Evolutionary conservation across 2,113 vertebrate species (phyloP).

Genomic region (Microcebus tavaratra): DNA sequence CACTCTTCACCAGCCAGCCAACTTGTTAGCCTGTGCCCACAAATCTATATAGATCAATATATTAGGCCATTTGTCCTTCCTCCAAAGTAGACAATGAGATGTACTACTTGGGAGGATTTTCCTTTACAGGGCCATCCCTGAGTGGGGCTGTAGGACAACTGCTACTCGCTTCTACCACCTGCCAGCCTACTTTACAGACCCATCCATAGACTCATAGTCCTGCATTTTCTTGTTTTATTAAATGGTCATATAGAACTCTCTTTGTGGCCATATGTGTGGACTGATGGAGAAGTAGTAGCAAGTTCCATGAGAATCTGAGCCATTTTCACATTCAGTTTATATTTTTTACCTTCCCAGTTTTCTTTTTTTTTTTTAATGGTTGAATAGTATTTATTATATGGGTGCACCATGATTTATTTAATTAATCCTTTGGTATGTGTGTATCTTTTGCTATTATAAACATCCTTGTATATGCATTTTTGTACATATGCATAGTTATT

Average conservation of each 20-base stretch:
- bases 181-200: neutral
- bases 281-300: neutral
- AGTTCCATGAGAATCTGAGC: neutral
- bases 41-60: neutral
- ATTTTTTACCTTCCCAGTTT: neutral
- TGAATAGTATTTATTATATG: neutral
- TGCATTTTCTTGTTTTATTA: neutral
- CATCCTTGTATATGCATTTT: neutral
- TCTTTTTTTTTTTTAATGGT: neutral
- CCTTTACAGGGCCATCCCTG: neutral
- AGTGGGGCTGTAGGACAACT: neutral
- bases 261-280: neutral
- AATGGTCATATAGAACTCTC: neutral
- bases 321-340: neutral
- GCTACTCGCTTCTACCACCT: neutral
- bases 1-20: neutral
- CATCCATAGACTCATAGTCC: neutral
- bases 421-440: neutral
- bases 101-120: neutral
- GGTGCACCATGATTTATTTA: neutral
- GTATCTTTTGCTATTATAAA: neutral
- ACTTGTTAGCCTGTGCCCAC: neutral
- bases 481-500: neutral
- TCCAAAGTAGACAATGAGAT: slow-evolving; percentile 8
- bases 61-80: neutral